Base-by-base conservation (phyloP, 2,113 vertebrate genomes). In the Amphilophus citrinellus region DNA sequence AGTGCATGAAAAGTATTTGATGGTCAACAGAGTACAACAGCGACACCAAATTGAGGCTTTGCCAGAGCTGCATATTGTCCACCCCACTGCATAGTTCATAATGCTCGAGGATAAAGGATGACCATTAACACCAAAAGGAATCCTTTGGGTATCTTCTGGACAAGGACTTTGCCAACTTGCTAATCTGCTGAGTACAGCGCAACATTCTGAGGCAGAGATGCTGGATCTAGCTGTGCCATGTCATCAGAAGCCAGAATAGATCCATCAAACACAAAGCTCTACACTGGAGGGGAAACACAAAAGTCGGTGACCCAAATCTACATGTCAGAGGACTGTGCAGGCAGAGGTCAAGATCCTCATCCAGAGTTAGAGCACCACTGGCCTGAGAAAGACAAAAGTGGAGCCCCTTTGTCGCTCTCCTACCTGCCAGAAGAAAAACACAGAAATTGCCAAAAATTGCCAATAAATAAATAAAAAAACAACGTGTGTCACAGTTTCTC, bases 211-310 rank as follows among this genome's bases (percentile, higher is more conserved):
- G 27, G 47, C 68, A 73, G 47, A 35, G 68, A 73, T 73, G 47
- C 20, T 73, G 68, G 68, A 73, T 56, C 47, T 73, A 50, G 47
- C 27, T 30, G 56, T 73, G 47, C 4, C 47, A 56, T 35, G 44
- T 73, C 68, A 73, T 56, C 68, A 73, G 68, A 56, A 73, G 68
- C 68, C 68, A 56, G 68, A 73, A 73, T 35, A 73, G 68, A 73
- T 73, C 53, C 47, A 73, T 56, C 47, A 56, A 18, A 56, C 56
- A 10, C 30, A 73, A 56, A 35, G 44, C 47, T 5, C 68, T n/a
- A 35, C 47, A 56, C 68, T 73, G 68, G 68, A 73, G 68, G 68
- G 68, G 47, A 56, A 73, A 73, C 47, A 35, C 68, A 73, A 56
- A 35, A 73, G 47, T 73, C 56, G 2, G 44, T n/a, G 17, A 56